Percentiles rank a stretch among this genome's conserved stretches.
Evolutionary conservation across 2,797 vertebrate species (phyloP).

Genomic region (Sebastes hopkinsi): DNA sequence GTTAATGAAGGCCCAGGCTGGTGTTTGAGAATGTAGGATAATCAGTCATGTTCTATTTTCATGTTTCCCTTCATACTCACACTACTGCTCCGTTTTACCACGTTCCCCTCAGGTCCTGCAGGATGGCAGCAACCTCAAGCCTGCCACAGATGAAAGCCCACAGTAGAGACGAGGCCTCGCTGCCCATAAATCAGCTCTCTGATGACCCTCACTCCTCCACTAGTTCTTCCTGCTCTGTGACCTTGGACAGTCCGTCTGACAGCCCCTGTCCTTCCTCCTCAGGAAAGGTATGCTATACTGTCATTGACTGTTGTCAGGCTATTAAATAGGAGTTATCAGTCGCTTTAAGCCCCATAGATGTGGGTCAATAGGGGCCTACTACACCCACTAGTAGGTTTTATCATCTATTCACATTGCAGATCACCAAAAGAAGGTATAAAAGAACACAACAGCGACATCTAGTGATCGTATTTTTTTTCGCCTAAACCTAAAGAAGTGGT

Average conservation of each 20-base stretch:
- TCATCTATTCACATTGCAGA: no score
- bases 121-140: constrained; percentile 64
- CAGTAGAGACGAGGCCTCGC: constrained; percentile 73
- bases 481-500: no score
- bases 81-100: not conserved
- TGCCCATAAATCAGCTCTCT: constrained; percentile 65
- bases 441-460: no score
- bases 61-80: not conserved
- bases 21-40: not conserved
- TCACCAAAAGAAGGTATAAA: no score
- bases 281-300: constrained; percentile 80
- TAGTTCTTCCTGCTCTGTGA: constrained; percentile 78
- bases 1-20: not conserved
- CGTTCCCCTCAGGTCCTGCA: constrained; percentile 60
- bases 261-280: constrained; percentile 76
- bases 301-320: no score
- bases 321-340: no score
- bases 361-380: no score
- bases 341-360: no score
- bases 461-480: no score
- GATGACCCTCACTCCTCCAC: constrained; percentile 76
- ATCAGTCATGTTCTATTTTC: not conserved
- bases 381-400: no score
- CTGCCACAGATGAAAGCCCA: constrained; percentile 72
- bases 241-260: constrained; percentile 77